Evolutionary conservation across 2,797 vertebrate species (phyloP), one percentile per base, ranked within the genome.

Genomic region (Aldrovandia affinis): DNA sequence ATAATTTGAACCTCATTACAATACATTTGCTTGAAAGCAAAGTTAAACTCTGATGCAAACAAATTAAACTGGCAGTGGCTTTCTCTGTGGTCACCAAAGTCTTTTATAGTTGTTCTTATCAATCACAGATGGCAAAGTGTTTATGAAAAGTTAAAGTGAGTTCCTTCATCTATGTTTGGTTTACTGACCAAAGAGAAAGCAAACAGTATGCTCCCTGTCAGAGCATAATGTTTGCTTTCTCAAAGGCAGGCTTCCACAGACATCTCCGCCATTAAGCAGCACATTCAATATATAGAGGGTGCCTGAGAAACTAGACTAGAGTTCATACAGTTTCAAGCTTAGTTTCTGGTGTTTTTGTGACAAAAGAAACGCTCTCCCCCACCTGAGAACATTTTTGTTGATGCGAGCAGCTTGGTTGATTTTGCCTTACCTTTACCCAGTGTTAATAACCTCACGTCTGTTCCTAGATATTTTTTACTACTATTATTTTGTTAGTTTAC

Each of bases 1-100:
- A 12, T 63, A 14, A 7, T 78, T 28, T 10, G 18, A 52, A 7
- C 42, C 22, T 42, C 22, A 15, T 25, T 33, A 80, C 39, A 54
- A 47, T 73, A 70, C 54, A 54, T 79, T 79, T 47, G 2, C 18
- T 65, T 28, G 47, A 52, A 28, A 65, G 75, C 30, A 80, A 79
- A 79, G n/a, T 73, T 39, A 36, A 30, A 28, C 75, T 54, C 22
- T 83, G 59, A 77, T 33, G 25, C 44, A 8, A 36, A 5, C 3
- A 12, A 83, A 86, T 83, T 54, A 79, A 70, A 84, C 87, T 85
- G 81, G 83, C 84, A 81, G 59, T 25, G 25, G 10, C 28, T 57
- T 88, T 88, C 92, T 93, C 90, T 93, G 93, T 94, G 92, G 93
- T 93, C 91, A 92, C 89, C 90, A 93, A 92, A 93, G 92, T 85